phyloP scores from a whole-genome alignment of 1,140 invertebrate species.

The Cydia strobilella region DNA sequence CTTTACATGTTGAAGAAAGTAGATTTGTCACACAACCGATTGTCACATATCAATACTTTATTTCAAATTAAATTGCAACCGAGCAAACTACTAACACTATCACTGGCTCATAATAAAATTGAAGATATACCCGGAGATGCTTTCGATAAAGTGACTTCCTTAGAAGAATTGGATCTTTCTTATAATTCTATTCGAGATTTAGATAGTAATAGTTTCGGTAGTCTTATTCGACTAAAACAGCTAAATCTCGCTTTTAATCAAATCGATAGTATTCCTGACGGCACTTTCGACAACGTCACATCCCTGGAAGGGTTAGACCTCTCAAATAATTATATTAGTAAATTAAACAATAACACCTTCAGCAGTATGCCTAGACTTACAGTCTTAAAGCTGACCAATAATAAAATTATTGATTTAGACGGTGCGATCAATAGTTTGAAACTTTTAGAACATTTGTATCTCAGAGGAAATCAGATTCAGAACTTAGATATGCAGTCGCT shows the following conservation, averaged over 20 bases:
- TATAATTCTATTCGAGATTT: conserved; percentile 55
- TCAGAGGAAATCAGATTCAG: conserved; percentile 59
- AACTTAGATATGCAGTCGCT: conserved; percentile 59
- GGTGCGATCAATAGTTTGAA: conserved; percentile 62
- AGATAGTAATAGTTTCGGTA: neutral
- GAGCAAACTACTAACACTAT: conserved; percentile 53
- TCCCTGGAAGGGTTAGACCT: conserved; percentile 64
- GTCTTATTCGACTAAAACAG: neutral
- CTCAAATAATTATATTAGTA: conserved; percentile 57
- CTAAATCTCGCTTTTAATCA: conserved; percentile 51
- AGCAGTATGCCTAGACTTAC: conserved; percentile 59
- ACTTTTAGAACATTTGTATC: conserved; percentile 61
- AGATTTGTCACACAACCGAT: conserved; percentile 57
- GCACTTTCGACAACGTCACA: conserved; percentile 56
- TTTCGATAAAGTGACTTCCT: conserved; percentile 55
- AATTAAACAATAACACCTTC: conserved; percentile 62
- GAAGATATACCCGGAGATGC: conserved; percentile 50
- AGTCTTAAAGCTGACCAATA: conserved; percentile 58
- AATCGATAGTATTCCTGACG: conserved; percentile 52
- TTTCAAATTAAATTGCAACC: conserved; percentile 57
- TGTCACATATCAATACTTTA: conserved; percentile 54
- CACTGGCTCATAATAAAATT: conserved; percentile 57
- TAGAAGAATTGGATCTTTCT: conserved; percentile 65
- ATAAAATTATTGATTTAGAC: conserved; percentile 63
- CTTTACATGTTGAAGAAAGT: conserved; percentile 55